phyloP scores from a whole-genome alignment of 1,140 invertebrate genomes.

The Spodoptera frugiperda region DNA sequence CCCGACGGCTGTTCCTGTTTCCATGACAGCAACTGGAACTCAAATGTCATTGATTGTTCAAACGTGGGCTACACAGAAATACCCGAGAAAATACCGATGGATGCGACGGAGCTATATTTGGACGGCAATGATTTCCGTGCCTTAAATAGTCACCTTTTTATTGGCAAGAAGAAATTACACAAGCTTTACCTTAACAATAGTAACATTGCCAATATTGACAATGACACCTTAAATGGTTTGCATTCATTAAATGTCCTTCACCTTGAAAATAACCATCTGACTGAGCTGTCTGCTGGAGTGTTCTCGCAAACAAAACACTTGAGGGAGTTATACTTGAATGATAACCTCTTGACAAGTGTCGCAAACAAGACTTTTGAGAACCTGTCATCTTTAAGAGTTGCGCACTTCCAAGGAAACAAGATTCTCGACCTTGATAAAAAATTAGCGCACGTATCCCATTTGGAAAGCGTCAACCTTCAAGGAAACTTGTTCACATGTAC shows the following conservation, averaged over 20 bases:
- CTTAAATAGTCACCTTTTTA: constrained; percentile 93
- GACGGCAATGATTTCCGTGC: constrained; percentile 94
- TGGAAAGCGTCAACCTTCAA: constrained; percentile 89
- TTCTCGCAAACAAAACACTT: constrained; percentile 91
- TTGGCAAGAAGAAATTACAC: constrained; percentile 94
- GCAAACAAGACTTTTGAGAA: constrained; percentile 91
- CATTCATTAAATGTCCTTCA: constrained; percentile 91
- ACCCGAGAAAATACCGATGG: constrained; percentile 94
- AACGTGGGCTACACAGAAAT: constrained; percentile 90
- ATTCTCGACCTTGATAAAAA: constrained; percentile 92
- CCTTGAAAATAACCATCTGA: constrained; percentile 93
- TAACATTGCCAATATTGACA: constrained; percentile 91
- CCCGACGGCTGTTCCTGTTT: constrained; percentile 95
- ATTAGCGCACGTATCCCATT: constrained; percentile 87
- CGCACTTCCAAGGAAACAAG: constrained; percentile 92
- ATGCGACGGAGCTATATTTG: constrained; percentile 95
- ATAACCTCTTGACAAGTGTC: constrained; percentile 91
- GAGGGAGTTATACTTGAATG: constrained; percentile 93
- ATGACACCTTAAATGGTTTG: constrained; percentile 94
- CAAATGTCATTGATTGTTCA: constrained; percentile 95
- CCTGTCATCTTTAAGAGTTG: constrained; percentile 90
- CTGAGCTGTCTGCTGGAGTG: constrained; percentile 91
- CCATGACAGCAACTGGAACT: constrained; percentile 95
- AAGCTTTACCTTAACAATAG: constrained; percentile 94
- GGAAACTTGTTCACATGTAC: constrained; percentile 91